Evolutionary conservation across 2,888 invertebrate genomes (phyloP).

Genomic region (Meganola albula): DNA sequence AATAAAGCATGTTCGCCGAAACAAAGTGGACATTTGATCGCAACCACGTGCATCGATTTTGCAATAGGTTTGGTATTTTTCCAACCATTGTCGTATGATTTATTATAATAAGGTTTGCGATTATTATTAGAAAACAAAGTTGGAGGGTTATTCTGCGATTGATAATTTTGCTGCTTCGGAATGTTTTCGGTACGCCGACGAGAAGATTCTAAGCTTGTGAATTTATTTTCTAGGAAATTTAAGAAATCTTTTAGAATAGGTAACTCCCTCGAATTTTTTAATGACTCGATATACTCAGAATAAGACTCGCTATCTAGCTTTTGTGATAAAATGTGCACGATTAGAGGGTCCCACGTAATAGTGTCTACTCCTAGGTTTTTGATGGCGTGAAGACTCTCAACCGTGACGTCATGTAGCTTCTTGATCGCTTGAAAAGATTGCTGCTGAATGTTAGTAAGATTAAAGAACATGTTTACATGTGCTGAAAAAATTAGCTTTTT

Average conservation of each 20-base stretch:
- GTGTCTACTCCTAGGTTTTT: not conserved
- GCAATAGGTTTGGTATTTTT: not conserved
- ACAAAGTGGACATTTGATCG: conserved; percentile 2
- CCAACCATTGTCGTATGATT: not conserved
- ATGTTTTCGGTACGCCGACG: not conserved
- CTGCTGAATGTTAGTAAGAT: not conserved
- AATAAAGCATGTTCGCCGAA: not conserved
- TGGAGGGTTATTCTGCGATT: not conserved
- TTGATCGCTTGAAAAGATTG: not conserved
- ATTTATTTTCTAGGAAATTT: conserved; percentile 1
- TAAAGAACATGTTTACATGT: not conserved
- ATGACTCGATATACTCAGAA: not conserved
- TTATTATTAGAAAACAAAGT: not conserved
- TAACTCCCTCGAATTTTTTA: not conserved
- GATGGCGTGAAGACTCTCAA: not conserved
- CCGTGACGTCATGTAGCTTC: not conserved
- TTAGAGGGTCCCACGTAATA: conserved; percentile 2
- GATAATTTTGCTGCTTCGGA: not conserved
- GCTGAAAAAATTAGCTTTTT: not conserved
- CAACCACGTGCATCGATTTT: not conserved
- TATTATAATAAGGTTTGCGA: not conserved
- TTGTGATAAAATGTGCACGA: not conserved
- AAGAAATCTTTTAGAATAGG: conserved; percentile 1
- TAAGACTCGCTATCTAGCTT: conserved; percentile 1
- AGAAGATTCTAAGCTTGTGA: conserved; percentile 1